These are phyloP conservation scores for Danio choprae DNA, from an alignment of 2,797 vertebrate species.

Conservation along the genomic window DNA sequence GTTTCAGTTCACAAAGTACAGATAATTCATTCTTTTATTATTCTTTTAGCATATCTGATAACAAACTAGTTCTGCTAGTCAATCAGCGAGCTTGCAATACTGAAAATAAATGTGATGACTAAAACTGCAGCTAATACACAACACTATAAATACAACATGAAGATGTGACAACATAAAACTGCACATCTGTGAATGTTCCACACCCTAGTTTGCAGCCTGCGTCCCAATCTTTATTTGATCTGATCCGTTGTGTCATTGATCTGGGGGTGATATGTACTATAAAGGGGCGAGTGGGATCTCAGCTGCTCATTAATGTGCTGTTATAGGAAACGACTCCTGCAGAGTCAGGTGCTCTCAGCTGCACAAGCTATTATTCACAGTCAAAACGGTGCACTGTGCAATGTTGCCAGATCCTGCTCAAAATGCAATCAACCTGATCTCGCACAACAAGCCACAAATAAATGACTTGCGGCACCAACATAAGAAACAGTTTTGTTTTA, in stretches of 20 bases:
- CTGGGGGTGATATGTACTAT: slow-evolving; percentile 30
- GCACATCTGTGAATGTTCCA: not conserved
- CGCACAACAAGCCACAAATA: not conserved
- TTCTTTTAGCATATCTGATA: not conserved
- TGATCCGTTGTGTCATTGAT: slow-evolving; percentile 28
- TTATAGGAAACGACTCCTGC: slow-evolving; percentile 48
- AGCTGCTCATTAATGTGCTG: slow-evolving; percentile 50
- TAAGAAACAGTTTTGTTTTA: not conserved
- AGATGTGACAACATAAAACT: not conserved
- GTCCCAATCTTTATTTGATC: not conserved
- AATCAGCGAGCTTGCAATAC: not conserved
- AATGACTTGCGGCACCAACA: not conserved
- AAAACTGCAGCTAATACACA: not conserved
- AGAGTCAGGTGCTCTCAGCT: slow-evolving; percentile 54
- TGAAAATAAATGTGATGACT: not conserved
- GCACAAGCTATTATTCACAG: slow-evolving; percentile 52
- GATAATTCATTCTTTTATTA: too few species aligned
- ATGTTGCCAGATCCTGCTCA: not conserved
- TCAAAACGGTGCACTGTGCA: slow-evolving; percentile 53
- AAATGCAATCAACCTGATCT: not conserved
- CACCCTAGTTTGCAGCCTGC: not conserved
- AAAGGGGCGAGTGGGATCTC: slow-evolving; percentile 28
- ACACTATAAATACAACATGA: not conserved
- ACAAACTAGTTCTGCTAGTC: not conserved
- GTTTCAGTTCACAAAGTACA: not conserved